Percentiles rank a stretch among this genome's conserved stretches.
These are phyloP conservation scores for Phaethornis superciliosus DNA, from an alignment of 2,113 vertebrate species.

Conservation along the genomic window DNA sequence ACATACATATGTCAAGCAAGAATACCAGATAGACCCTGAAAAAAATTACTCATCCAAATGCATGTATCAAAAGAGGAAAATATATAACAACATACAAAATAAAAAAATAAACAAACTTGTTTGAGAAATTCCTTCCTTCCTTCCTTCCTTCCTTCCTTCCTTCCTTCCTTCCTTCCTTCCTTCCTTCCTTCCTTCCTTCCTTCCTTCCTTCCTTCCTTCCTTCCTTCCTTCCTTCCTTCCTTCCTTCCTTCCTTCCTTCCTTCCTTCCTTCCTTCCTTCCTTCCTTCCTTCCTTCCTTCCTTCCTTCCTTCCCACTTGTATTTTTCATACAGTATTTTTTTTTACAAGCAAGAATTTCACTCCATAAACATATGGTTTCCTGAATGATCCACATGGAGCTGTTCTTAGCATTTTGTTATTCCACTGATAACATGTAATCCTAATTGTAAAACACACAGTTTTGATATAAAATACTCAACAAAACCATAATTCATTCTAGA, in stretches of 20 bases:
- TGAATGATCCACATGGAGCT: background rate
- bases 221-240: background rate
- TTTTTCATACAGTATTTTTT: background rate
- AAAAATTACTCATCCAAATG: background rate
- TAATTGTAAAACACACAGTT: background rate
- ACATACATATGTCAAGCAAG: fast-evolving
- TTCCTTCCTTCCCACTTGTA: background rate
- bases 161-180: no score
- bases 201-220: no score
- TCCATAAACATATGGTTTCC: background rate
- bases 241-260: background rate
- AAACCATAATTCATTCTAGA: background rate
- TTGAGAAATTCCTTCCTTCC: background rate
- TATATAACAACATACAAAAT: background rate
- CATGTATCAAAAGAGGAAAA: background rate
- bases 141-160: background rate
- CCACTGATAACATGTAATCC: background rate
- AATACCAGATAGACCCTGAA: background rate
- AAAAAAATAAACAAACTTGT: background rate
- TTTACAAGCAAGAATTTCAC: background rate
- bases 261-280: no score
- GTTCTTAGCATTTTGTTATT: background rate
- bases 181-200: background rate
- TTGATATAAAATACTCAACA: background rate
- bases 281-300: background rate